phyloP scores from a whole-genome alignment of 2,113 vertebrate genomes.

The Oryzias melastigma region DNA sequence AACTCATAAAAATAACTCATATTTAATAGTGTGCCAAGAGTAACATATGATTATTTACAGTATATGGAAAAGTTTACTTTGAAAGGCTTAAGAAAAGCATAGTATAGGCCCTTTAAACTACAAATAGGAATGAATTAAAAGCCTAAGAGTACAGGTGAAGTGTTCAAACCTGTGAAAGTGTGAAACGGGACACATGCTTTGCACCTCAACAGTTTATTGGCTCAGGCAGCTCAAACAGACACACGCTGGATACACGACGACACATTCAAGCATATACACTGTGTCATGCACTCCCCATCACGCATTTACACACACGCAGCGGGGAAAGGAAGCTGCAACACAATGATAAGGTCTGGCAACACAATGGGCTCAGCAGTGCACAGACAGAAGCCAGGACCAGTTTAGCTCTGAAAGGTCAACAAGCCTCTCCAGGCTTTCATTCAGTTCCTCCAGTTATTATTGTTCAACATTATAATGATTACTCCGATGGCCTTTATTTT shows the following conservation, averaged over 20 bases:
- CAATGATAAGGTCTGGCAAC: slow-evolving; percentile 80
- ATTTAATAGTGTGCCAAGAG: no score
- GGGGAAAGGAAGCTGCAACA: slow-evolving; percentile 79
- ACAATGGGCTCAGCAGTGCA: slow-evolving; percentile 76
- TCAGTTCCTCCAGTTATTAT: slow-evolving; percentile 72
- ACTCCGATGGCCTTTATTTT: slow-evolving; percentile 78
- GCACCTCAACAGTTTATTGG: slow-evolving; percentile 29
- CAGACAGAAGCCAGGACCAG: slow-evolving; percentile 78
- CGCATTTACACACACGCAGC: slow-evolving; percentile 52
- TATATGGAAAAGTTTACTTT: no score
- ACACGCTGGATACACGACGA: slow-evolving; percentile 6
- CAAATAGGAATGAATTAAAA: no score
- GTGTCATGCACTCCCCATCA: slow-evolving; percentile 24
- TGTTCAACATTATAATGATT: slow-evolving; percentile 72
- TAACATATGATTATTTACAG: no score
- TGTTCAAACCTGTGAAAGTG: slow-evolving; percentile 5
- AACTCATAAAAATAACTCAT: no score
- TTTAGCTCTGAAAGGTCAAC: slow-evolving; percentile 81
- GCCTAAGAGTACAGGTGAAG: background rate
- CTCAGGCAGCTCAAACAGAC: slow-evolving; percentile 17
- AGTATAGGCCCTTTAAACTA: no score
- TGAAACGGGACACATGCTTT: slow-evolving; percentile 19
- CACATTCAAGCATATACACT: slow-evolving; percentile 30
- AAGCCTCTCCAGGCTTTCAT: slow-evolving; percentile 72
- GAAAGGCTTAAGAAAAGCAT: no score